A percentile compares a stretch with the other conserved stretches of the same genome.
phyloP scores from a whole-genome alignment of 2,888 invertebrate genomes.

The Trissolcus japonicus region DNA sequence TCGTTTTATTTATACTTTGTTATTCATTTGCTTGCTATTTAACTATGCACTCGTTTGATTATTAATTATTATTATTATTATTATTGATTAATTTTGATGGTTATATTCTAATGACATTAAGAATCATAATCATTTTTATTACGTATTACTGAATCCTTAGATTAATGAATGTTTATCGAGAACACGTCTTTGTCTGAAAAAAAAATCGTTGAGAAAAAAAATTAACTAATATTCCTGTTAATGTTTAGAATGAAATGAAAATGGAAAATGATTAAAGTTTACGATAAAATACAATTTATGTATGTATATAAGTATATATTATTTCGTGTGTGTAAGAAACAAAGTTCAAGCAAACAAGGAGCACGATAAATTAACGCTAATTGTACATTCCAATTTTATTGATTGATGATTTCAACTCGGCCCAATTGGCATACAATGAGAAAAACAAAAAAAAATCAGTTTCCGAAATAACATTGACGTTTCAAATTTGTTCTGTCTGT shows the following conservation, averaged over 20 bases:
- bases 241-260: conserved; percentile 42
- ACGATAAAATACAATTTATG: conserved; percentile 30
- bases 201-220: conserved; percentile 44
- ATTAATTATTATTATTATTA: conserved; percentile 43
- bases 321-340: conserved; percentile 32
- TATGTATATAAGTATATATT: conserved; percentile 54
- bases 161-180: conserved; percentile 52
- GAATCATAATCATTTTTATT: conserved; percentile 20
- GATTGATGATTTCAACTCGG: background rate
- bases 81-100: conserved; percentile 34
- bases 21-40: conserved; percentile 52
- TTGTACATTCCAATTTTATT: conserved; percentile 39
- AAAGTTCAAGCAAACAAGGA: conserved; percentile 11
- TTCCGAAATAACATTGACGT: no score
- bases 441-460: background rate
- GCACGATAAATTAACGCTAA: conserved; percentile 9
- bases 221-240: conserved; percentile 42
- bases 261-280: conserved; percentile 7
- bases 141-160: conserved; percentile 44
- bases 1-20: conserved; percentile 48
- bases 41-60: conserved; percentile 50
- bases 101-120: conserved; percentile 28
- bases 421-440: conserved; percentile 31
- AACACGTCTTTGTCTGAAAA: conserved; percentile 39
- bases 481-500: no score